These are phyloP conservation scores for Urocyon cinereoargenteus DNA, from an alignment of 2,797 vertebrate genomes.

Conservation along the genomic window DNA sequence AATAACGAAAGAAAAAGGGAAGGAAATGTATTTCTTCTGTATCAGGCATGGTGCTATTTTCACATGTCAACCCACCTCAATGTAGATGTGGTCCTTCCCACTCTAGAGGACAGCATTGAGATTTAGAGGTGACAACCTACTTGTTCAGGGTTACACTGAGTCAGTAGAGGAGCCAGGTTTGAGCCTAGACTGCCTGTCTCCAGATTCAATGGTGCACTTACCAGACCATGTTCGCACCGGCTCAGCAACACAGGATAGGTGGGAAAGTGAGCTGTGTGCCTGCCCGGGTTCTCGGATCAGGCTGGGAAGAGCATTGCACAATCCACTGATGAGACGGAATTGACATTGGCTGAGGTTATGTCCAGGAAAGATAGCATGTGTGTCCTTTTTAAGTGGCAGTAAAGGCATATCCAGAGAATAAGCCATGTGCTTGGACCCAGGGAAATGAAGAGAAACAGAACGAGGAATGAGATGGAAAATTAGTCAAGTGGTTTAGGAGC, in stretches of 20 bases:
- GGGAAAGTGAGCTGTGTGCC: background rate
- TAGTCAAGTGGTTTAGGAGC: background rate
- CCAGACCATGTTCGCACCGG: background rate
- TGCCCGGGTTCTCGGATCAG: background rate
- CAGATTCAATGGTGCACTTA: background rate
- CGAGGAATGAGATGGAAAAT: background rate
- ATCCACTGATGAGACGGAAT: background rate
- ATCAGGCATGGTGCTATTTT: background rate
- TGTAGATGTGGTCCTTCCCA: background rate
- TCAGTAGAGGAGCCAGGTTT: background rate
- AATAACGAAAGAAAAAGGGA: background rate
- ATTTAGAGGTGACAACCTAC: background rate
- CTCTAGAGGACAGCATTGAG: background rate
- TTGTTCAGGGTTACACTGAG: background rate
- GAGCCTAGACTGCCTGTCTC: background rate
- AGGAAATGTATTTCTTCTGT: background rate
- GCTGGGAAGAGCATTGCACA: background rate
- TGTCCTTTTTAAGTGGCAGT: background rate
- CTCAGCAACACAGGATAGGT: background rate
- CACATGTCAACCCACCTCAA: background rate
- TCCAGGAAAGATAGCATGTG: background rate
- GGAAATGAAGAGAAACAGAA: background rate
- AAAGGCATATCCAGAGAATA: background rate
- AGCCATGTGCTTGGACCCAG: background rate
- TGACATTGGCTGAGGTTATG: background rate